A percentile compares a stretch with the other conserved stretches of the same genome.
Conservation (phyloP, 1,140 invertebrate genomes). For the Andrena cerasifolii region DNA sequence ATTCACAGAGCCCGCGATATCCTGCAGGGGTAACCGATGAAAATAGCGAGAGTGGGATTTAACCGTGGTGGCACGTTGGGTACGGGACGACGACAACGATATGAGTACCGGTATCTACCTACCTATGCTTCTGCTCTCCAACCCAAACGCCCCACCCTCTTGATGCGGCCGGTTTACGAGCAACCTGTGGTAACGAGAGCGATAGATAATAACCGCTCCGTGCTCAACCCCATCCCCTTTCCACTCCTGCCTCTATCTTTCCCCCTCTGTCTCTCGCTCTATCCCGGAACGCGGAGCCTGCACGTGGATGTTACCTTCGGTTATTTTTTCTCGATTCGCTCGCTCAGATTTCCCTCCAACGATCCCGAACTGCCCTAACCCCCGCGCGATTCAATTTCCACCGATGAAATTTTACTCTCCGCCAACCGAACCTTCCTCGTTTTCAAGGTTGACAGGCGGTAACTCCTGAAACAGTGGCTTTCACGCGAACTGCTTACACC, state of each 20-base stretch:
- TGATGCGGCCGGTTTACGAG: conserved; percentile 82
- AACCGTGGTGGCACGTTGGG: conserved; percentile 47
- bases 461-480: no score
- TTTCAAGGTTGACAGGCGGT: no score
- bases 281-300: not conserved
- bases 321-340: conserved; percentile 37
- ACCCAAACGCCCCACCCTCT: conserved; percentile 68
- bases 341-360: conserved; percentile 8
- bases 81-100: conserved; percentile 70
- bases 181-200: conserved; percentile 83
- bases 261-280: conserved; percentile 44
- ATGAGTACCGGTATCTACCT: conserved; percentile 74
- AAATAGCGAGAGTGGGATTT: conserved; percentile 48
- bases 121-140: conserved; percentile 71
- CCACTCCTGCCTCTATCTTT: conserved; percentile 20
- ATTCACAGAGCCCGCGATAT: conserved; percentile 75
- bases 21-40: conserved; percentile 70
- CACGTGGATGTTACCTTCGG: conserved; percentile 20
- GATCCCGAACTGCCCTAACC: not conserved
- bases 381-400: not conserved
- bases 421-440: no score
- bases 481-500: no score
- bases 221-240: conserved; percentile 72
- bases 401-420: no score
- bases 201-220: conserved; percentile 83